These are phyloP conservation scores for Chelon auratus DNA, from an alignment of 2,797 vertebrate species.

Conservation along the genomic window DNA sequence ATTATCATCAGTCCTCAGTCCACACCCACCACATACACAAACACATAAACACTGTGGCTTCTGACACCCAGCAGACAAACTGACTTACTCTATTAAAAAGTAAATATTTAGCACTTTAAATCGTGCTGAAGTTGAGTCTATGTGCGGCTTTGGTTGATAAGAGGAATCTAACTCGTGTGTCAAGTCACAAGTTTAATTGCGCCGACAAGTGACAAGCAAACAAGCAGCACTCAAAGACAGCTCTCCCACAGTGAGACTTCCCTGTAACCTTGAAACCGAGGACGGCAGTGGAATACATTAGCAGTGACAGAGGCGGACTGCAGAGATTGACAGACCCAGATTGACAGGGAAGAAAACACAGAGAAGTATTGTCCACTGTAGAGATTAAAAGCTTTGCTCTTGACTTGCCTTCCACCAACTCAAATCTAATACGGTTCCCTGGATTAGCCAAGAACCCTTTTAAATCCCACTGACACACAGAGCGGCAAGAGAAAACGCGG, in stretches of 20 bases:
- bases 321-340: slow-evolving; percentile 59
- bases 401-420: slow-evolving; percentile 73
- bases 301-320: slow-evolving; percentile 50
- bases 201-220: slow-evolving; percentile 51
- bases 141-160: slow-evolving; percentile 30
- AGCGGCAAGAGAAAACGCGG: slow-evolving; percentile 22
- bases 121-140: slow-evolving; percentile 14
- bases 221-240: slow-evolving; percentile 41
- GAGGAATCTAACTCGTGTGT: slow-evolving; percentile 33
- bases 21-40: slow-evolving; percentile 29
- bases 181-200: slow-evolving; percentile 28
- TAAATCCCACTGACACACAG: slow-evolving; percentile 63
- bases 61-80: slow-evolving; percentile 24
- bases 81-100: background rate
- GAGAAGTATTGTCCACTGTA: slow-evolving; percentile 63
- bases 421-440: slow-evolving; percentile 65
- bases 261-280: slow-evolving; percentile 66
- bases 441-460: slow-evolving; percentile 75
- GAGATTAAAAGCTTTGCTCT: slow-evolving; percentile 83
- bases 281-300: slow-evolving; percentile 50
- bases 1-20: slow-evolving; percentile 45
- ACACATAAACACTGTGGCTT: slow-evolving; percentile 42
- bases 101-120: slow-evolving; percentile 28
- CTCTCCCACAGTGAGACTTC: slow-evolving; percentile 58
- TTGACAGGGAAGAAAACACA: slow-evolving; percentile 55